Evolutionary conservation across 2,113 vertebrate species (phyloP), one percentile per base, ranked within the genome.

Genomic region (Pagrus major): DNA sequence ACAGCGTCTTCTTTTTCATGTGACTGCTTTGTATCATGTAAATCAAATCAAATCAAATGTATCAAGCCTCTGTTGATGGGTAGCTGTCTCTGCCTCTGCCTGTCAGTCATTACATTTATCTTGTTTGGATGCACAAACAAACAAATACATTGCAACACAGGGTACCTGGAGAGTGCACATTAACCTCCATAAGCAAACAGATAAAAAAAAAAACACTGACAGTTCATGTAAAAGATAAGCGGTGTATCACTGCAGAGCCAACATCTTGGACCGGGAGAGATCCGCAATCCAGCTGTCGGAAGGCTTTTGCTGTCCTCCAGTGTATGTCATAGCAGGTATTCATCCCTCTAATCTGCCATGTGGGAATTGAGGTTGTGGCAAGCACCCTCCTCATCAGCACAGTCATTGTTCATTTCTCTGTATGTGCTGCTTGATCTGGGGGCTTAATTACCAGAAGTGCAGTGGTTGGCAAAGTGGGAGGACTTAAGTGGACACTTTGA

Each of bases 361-460:
- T 85, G 75, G 84, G 87, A 81, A 84, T 85, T 68, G 77, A 85
- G 81, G 63, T 85, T 82, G 61, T 86, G 82, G 83, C 84, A 55
- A 72, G 74, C 83, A 58, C 69, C 82, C 64, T 89, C 78, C 75
- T 91, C 88, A 90, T 93, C 90, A 92, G 86, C 85, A 83, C 65
- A 81, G 92, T 90, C 87, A 84, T 91, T 92, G 89, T 89, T 90
- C 78, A 83, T 88, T 89, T 88, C 76, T 92, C 78, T 89, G 51
- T 85, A 78, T 90, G 89, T 54, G 80, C 80, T 65, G 64, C 85
- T 81, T 90, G 86, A 94, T 91, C 89, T 78, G 76, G 71, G 74
- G 87, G 90, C 90, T 93, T 94, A 94, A 94, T 94, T 93, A 92
- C 90, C 83, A 87, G 85, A 92, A 93, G 88, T 93, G 86, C 93